Base-by-base conservation (phyloP, 2,888 invertebrate species). In the Smittia aterrima region DNA sequence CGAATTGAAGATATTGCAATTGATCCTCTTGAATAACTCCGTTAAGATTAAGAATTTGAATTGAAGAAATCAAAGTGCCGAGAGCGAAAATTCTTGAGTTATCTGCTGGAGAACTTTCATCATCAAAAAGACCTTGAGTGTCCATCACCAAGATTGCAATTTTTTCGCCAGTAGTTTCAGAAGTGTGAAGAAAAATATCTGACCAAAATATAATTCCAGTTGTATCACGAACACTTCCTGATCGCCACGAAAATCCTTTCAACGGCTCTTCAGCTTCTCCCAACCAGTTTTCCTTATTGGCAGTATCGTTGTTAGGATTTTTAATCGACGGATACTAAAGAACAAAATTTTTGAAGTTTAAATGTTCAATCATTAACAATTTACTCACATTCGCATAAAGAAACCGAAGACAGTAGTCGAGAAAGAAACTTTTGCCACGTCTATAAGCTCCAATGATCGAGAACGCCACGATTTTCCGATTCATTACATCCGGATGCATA, bases 91-190 rank as follows among this genome's bases (percentile, higher is more conserved):
- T 54, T 22, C 32, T 68, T 22, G 66, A 22, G 22, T 75, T 75
- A n/a, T 75, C 75, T 3, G 16, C 25, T 27, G 58, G 16, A 2
- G 73, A 66, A 1, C 66, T 73, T 27, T 73, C 67, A n/a, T n/a
- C 54, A 16, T 75, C 75, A 62, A 75, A 75, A 18, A 73, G 62
- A 4, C 75, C 75, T 73, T 75, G 75, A 1, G 75, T 73, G 41
- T 75, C 75, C 41, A 75, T 67, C 1, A 75, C 1, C 22, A 73
- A 18, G 1, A 75, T 40, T 13, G 73, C 75, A 1, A 75, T 27
- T 58, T 73, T 73, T 32, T 75, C 67, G 0, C 64, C 75, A 24
- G 32, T 66, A 2, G 75, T 27, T 64, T 24, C 2, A 0, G 22
- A 32, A 13, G 66, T 53, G 13, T 71, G 32, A 16, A 70, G 66